phyloP scores from a whole-genome alignment of 2,113 vertebrate genomes.

The Pachyramphus minor region DNA sequence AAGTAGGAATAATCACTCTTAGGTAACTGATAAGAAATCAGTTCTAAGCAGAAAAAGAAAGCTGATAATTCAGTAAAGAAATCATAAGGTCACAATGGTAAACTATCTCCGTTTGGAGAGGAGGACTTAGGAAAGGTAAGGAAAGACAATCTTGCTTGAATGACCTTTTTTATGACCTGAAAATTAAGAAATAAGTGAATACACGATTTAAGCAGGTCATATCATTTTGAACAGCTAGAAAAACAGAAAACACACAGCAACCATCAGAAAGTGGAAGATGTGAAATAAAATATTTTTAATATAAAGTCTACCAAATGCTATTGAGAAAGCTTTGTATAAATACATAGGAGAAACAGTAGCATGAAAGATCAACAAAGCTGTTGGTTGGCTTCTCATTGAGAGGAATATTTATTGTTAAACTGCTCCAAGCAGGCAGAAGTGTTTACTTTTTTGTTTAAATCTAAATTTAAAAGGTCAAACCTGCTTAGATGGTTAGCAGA shows the following conservation, averaged over 20 bases:
- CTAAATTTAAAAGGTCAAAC: background rate
- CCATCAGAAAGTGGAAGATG: background rate
- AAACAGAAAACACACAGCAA: background rate
- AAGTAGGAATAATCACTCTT: background rate
- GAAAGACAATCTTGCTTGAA: background rate
- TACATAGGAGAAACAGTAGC: background rate
- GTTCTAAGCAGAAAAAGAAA: background rate
- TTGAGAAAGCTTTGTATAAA: background rate
- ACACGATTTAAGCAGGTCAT: background rate
- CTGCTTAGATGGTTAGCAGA: background rate
- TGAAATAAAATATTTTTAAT: background rate
- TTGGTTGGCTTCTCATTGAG: background rate
- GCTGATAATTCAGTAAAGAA: background rate
- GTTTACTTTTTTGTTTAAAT: background rate
- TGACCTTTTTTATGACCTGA: background rate
- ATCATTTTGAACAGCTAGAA: background rate
- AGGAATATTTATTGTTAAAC: background rate
- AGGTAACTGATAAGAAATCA: background rate
- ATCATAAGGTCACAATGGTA: background rate
- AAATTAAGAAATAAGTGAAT: background rate
- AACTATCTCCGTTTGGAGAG: background rate
- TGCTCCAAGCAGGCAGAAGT: background rate
- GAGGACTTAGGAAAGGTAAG: background rate
- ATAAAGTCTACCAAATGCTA: background rate
- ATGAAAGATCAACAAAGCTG: background rate